Evolutionary conservation across 2,113 vertebrate species (phyloP).

Genomic region (Crotalus tigris): DNA sequence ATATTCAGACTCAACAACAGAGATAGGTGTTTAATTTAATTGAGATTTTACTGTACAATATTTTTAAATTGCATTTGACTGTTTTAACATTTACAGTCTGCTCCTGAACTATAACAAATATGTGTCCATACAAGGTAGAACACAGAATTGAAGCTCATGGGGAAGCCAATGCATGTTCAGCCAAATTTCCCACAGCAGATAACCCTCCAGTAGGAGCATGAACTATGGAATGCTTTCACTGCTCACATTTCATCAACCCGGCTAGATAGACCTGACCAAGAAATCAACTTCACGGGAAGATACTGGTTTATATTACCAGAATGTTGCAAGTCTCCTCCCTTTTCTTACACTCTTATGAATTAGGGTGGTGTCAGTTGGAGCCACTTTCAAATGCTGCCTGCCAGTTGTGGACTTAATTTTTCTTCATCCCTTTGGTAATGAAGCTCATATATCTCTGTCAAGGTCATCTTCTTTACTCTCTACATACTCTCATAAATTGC

Average conservation of each 20-base stretch:
- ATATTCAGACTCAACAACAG: not conserved
- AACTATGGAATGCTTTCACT: not conserved
- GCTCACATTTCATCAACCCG: not conserved
- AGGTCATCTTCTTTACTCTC: not conserved
- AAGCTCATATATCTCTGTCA: not conserved
- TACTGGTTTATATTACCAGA: not conserved
- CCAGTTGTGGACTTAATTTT: not conserved
- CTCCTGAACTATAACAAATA: not conserved
- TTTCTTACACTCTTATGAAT: not conserved
- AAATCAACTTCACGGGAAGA: not conserved
- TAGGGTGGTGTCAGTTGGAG: not conserved
- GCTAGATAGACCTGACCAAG: not conserved
- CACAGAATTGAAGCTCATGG: not conserved
- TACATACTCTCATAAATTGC: not conserved
- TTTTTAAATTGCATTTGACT: not conserved
- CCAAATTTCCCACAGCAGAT: not conserved
- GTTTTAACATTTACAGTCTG: not conserved
- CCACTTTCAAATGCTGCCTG: not conserved
- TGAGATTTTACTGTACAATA: too few species aligned
- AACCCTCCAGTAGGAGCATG: not conserved
- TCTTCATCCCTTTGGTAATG: not conserved
- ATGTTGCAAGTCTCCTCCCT: not conserved
- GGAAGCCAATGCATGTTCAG: not conserved
- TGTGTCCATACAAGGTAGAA: not conserved
- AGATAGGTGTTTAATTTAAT: not conserved